Base-by-base conservation (phyloP, 37 sponge, comb jelly and placozoan species). In the Halichondria panicea region DNA sequence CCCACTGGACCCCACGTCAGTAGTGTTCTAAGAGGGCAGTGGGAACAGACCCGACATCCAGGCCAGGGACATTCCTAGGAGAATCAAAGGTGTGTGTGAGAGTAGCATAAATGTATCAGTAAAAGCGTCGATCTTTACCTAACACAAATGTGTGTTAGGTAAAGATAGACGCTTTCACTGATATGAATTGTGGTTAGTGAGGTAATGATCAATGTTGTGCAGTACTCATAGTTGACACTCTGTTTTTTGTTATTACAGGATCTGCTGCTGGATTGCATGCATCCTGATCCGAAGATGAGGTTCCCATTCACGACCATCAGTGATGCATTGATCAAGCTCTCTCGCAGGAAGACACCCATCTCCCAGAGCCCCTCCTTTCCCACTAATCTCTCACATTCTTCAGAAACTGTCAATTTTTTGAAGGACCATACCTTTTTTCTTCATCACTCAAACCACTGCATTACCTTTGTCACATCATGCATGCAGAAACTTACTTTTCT, bases 11-110 rank as follows among this genome's bases (percentile, higher is more conserved):
- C 63, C 67, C 39, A 60, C 77, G n/a, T 55, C 46, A 31, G 62
- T 91, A 44, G 81, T 91, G 38, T 81, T 55, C 37, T 11, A 76
- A 68, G 82, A 85, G 11, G 82, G 82, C 45, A 63, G 52, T 27
- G 82, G 91, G 2, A 6, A 4, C n/a, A 56, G 81, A 32, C 87
- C 68, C 21, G 76, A 74, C 0, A 68, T 87, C 57, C 62, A 80
- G 32, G 45, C 34, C 48, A 61, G 53, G 43, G 87, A 80, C 0
- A 43, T 67, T 4, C 87, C 81, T 11, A 87, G 75, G 66, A 68
- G 53, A 40, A 15, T 87, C 45, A 80, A 81, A 81, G 87, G 87
- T 87, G n/a, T 22, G 72, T 64, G 39, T 3, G 33, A 21, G 42
- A 43, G 66, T 35, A 9, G 8, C 19, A 24, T 59, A n/a, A n/a